Evolutionary conservation across 2,888 invertebrate species (phyloP), one percentile per base, ranked within the genome.

Genomic region (Patella pellucida): DNA sequence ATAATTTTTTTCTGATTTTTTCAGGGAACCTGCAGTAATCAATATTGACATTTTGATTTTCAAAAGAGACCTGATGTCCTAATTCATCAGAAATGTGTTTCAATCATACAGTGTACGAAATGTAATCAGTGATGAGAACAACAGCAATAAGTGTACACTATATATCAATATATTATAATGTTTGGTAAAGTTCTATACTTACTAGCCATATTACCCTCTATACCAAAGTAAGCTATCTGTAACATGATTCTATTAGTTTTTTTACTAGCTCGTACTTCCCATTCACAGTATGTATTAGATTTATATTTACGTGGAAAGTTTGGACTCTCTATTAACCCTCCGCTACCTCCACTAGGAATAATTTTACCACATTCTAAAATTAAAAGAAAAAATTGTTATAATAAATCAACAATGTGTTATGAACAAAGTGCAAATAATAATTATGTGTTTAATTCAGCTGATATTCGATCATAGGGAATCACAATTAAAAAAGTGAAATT

Each of bases 221-320:
- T 95, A 75, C 95, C 95, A 90, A 99, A 97, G 82, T 94, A 93
- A 89, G 96, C 95, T 91, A 99, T 96, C 91, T 96, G 95, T 89
- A 99, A 94, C 90, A 98, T 94, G 87, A 99, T 94, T 89, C 95
- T 94, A 91, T 96, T 95, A 85, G 95, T 95, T 52, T 95, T 95
- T 84, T 82, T 81, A 73, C 95, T 94, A 78, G 96, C 97, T 80
- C 94, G 95, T 89, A 99, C 95, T 90, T 95, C 96, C 99, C 99
- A 99, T 92, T 98, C 97, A 92, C 99, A 99, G 81, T 96, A 96
- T 5, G 84, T 85, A 88, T 85, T 84, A 69, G 91, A 86, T 69
- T 95, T 95, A 92, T 99, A 99, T 86, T 96, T 95, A 78, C 94
- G 93, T 73, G 98, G 98, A 93, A 94, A 97, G 87, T 96, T 95